A percentile compares a stretch with the other conserved stretches of the same genome.
phyloP scores from a whole-genome alignment of 2,797 vertebrate genomes.

The Trachops cirrhosus region DNA sequence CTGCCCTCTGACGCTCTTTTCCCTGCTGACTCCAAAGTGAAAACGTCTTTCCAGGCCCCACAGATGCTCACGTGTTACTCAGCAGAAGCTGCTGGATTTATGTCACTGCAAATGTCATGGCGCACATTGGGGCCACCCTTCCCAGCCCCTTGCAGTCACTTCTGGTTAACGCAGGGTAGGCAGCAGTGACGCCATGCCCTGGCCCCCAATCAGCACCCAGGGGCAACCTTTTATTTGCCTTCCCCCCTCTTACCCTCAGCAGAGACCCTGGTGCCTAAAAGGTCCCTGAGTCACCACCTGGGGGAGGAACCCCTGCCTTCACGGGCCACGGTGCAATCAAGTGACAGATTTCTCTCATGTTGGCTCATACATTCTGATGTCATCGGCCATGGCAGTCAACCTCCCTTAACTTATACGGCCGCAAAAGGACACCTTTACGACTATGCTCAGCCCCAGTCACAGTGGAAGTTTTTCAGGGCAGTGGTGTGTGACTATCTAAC shows the following conservation, averaged over 20 bases:
- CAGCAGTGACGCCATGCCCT: not conserved
- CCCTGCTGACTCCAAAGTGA: not conserved
- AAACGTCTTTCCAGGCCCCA: not conserved
- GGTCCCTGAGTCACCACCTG: not conserved
- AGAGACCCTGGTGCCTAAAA: not conserved
- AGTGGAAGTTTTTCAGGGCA: not conserved
- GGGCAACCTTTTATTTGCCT: not conserved
- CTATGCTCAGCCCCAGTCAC: not conserved
- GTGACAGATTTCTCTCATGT: not conserved
- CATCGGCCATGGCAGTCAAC: fast-evolving
- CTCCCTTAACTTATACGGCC: not conserved
- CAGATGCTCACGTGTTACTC: not conserved
- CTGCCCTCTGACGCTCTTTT: not conserved
- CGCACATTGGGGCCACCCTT: not conserved
- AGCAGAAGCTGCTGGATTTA: not conserved
- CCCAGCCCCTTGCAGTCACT: not conserved
- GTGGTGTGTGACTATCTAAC: not conserved
- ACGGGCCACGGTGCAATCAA: not conserved
- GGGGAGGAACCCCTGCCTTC: not conserved
- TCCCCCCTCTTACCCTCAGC: not conserved
- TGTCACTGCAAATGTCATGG: not conserved
- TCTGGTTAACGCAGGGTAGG: not conserved
- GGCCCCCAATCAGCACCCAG: not conserved
- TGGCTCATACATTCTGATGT: not conserved
- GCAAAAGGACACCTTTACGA: not conserved